phyloP scores from a whole-genome alignment of 2,113 vertebrate genomes.

The Setophaga kirtlandii region DNA sequence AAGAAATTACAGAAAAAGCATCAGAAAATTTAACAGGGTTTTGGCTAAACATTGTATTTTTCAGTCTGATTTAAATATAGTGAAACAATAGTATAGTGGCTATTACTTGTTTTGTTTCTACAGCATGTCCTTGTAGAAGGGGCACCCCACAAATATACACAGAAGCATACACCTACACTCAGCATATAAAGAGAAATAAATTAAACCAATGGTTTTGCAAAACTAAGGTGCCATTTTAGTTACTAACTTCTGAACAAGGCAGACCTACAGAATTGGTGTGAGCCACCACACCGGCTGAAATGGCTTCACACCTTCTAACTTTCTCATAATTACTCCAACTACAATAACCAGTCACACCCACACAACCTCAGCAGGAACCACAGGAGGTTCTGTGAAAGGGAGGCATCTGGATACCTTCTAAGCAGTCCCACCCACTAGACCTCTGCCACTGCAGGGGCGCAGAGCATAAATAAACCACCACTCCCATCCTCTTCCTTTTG shows the following conservation, averaged over 20 bases:
- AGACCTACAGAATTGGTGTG: neutral
- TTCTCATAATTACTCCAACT: neutral
- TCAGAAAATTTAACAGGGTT: conserved; percentile 48
- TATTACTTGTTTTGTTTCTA: neutral
- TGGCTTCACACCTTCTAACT: neutral
- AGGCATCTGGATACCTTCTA: neutral
- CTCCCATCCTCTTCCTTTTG: neutral
- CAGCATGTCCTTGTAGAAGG: neutral
- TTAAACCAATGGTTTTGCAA: neutral
- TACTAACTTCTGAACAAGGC: neutral
- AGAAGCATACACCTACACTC: neutral
- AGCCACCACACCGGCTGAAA: neutral
- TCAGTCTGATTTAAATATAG: conserved; percentile 34
- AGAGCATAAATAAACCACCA: neutral
- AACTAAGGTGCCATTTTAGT: neutral
- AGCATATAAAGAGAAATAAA: neutral
- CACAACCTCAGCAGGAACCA: accelerated
- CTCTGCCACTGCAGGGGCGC: neutral
- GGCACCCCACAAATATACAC: neutral
- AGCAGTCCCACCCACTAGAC: neutral
- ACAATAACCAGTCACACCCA: neutral
- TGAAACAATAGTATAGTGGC: neutral
- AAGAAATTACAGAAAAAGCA: conserved; percentile 45
- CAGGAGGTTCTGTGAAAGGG: neutral
- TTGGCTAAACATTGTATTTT: conserved; percentile 54